Evolutionary conservation across 1,140 invertebrate species (phyloP).

Genomic region (Drosophila nikananu): DNA sequence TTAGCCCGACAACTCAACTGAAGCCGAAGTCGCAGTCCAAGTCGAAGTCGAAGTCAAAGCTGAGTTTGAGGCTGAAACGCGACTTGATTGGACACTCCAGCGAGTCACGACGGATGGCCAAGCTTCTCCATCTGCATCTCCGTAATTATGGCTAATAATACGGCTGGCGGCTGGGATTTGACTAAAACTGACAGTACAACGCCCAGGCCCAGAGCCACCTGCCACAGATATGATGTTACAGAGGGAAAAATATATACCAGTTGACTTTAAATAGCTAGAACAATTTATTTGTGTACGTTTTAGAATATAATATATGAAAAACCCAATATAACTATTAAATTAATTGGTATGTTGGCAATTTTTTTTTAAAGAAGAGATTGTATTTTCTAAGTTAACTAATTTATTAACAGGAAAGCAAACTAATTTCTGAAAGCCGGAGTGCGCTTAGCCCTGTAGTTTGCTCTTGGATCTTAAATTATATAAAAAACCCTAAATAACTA

Average conservation of each 20-base stretch:
- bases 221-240: slow-evolving; percentile 30
- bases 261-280: background rate
- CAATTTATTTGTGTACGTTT: background rate
- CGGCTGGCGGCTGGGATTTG: slow-evolving; percentile 76
- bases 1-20: slow-evolving; percentile 37
- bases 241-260: background rate
- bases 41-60: background rate
- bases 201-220: slow-evolving; percentile 41
- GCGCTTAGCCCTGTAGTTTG: too few species aligned
- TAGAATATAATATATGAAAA: too few species aligned
- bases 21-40: slow-evolving; percentile 12
- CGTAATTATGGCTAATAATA: slow-evolving; percentile 83
- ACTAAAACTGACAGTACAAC: slow-evolving; percentile 82
- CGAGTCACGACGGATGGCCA: slow-evolving; percentile 56
- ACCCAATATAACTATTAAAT: too few species aligned
- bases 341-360: too few species aligned
- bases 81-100: slow-evolving; percentile 73
- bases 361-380: too few species aligned
- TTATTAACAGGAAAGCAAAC: too few species aligned
- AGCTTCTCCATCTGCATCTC: slow-evolving; percentile 72
- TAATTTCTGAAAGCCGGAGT: too few species aligned
- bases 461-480: too few species aligned
- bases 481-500: too few species aligned
- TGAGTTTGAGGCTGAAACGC: slow-evolving; percentile 31
- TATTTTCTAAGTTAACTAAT: too few species aligned